Conservation (phyloP, 1,140 invertebrate species). For the Listronotus oregonensis region DNA sequence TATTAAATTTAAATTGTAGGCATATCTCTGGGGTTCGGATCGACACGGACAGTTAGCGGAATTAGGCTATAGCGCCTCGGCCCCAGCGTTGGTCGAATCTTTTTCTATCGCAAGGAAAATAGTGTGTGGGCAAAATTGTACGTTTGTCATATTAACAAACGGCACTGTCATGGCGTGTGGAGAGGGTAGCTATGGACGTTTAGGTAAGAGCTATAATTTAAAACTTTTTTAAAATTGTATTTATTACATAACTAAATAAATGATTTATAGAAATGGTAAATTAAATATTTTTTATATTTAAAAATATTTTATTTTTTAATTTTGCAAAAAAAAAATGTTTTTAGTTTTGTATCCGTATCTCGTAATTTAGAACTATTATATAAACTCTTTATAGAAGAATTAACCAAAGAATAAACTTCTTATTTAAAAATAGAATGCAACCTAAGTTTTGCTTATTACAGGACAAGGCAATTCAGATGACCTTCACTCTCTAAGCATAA, state of each 20-base stretch:
- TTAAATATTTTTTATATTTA: too few relatives aligned
- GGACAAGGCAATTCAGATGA: constrained; percentile 95
- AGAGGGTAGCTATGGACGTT: constrained; percentile 89
- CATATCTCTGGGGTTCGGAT: constrained; percentile 69
- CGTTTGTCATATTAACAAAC: constrained; percentile 66
- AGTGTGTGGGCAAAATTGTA: constrained; percentile 71
- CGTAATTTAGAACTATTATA: too few relatives aligned
- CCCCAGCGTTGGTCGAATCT: constrained; percentile 57
- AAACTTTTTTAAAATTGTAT: not conserved
- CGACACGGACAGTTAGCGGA: constrained; percentile 69
- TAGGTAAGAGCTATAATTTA: constrained; percentile 52
- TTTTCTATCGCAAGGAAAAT: constrained; percentile 64
- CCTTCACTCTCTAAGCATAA: constrained; percentile 67
- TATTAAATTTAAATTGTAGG: constrained; percentile 40
- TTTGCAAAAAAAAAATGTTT: too few relatives aligned
- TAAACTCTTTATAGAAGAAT: too few relatives aligned
- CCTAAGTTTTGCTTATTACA: too few relatives aligned
- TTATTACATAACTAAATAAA: too few relatives aligned
- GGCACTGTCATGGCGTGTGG: constrained; percentile 88
- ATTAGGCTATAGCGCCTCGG: constrained; percentile 57
- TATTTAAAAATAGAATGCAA: too few relatives aligned
- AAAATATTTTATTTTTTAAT: too few relatives aligned
- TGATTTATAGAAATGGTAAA: too few relatives aligned
- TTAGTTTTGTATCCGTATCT: too few relatives aligned
- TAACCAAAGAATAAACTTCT: too few relatives aligned